A percentile compares a stretch with the other conserved stretches of the same genome.
Conservation (phyloP, 2,888 invertebrate genomes). For the Drosophila kuntzei region DNA sequence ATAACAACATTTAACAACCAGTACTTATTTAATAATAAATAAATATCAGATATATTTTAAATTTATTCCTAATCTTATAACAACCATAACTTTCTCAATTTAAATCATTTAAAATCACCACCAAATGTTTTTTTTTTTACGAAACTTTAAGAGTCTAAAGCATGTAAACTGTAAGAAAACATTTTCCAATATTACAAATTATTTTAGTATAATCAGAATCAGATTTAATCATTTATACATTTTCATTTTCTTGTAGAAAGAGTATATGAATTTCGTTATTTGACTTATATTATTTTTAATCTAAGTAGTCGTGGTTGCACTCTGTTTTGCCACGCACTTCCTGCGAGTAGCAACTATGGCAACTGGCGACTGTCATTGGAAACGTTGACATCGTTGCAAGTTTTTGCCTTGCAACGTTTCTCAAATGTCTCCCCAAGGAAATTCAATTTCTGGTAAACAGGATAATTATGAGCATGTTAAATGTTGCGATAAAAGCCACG, state of each 20-base stretch:
- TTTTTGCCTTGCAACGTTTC: conserved; percentile 42
- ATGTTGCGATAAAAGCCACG: conserved; percentile 82
- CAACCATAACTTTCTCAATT: background rate
- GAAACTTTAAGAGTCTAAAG: background rate
- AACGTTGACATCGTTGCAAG: conserved; percentile 67
- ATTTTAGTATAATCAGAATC: background rate
- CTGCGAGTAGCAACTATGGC: conserved; percentile 47
- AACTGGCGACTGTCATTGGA: conserved; percentile 68
- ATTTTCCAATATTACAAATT: background rate
- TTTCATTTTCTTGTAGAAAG: conserved; percentile 2
- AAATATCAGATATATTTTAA: no score
- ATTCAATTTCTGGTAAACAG: conserved; percentile 82
- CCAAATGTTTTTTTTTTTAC: no score
- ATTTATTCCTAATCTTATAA: no score
- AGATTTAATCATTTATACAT: background rate
- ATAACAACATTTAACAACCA: background rate
- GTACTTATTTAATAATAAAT: no score
- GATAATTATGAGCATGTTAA: conserved; percentile 82
- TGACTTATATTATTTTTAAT: background rate
- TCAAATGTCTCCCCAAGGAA: conserved; percentile 69
- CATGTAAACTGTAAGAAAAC: no score
- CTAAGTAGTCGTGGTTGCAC: conserved; percentile 39
- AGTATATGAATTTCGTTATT: conserved; percentile 6
- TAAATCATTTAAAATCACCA: no score
- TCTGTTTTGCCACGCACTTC: conserved; percentile 58